These are phyloP conservation scores for Pseudochromis fuscus DNA, from an alignment of 2,797 vertebrate species.

Conservation along the genomic window DNA sequence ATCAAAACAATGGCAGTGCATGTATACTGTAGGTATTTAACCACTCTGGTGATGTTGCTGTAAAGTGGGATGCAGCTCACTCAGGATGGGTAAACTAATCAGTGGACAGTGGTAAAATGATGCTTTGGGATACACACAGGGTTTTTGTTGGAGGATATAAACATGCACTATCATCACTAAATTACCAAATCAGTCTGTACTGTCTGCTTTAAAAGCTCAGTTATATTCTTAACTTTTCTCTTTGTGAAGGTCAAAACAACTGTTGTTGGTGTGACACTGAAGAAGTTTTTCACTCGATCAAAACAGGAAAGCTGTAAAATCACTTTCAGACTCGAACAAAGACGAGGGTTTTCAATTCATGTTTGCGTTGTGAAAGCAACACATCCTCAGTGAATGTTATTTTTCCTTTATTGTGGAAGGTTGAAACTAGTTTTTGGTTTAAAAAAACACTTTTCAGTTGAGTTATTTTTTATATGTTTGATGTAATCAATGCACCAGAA, in stretches of 20 bases:
- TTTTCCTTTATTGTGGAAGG: neutral
- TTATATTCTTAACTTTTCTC: neutral
- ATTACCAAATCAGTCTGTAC: neutral
- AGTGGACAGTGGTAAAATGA: no score
- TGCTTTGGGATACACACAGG: no score
- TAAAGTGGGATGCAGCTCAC: no score
- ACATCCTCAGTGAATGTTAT: slow-evolving; percentile 1
- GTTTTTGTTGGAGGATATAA: no score
- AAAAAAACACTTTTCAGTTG: neutral
- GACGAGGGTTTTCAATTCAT: slow-evolving; percentile 23
- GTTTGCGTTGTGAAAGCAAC: slow-evolving; percentile 7
- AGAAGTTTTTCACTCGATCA: neutral
- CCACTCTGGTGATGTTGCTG: no score
- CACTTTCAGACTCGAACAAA: slow-evolving; percentile 25
- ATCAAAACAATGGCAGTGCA: no score
- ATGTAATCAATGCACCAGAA: neutral
- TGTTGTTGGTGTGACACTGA: slow-evolving; percentile 9
- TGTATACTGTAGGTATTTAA: no score
- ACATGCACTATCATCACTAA: no score
- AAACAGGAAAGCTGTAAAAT: neutral
- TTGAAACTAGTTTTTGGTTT: neutral
- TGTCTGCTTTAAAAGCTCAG: slow-evolving; percentile 9
- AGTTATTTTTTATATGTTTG: neutral
- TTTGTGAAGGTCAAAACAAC: slow-evolving; percentile 25
- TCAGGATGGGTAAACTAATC: no score